These are phyloP conservation scores for Deroplatys truncata DNA, from an alignment of 2,888 invertebrate genomes.

Conservation along the genomic window DNA sequence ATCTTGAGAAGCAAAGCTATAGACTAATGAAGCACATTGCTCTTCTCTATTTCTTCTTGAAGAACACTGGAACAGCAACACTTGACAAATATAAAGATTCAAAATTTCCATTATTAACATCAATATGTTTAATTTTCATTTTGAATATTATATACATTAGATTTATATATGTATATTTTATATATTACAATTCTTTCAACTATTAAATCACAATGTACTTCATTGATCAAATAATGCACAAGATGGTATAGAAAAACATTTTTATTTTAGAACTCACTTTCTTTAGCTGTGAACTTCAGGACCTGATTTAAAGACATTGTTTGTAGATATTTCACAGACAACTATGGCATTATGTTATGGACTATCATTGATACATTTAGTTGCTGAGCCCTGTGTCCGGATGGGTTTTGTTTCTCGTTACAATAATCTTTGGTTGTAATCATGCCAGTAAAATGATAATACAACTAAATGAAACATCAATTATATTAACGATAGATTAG, in stretches of 20 bases:
- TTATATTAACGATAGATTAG: slow-evolving; percentile 22
- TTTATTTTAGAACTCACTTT: not conserved
- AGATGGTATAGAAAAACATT: not conserved
- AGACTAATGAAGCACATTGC: not conserved
- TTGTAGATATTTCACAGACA: slow-evolving; percentile 17
- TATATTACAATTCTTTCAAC: slow-evolving; percentile 1
- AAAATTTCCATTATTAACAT: slow-evolving; percentile 8
- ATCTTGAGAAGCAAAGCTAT: not conserved
- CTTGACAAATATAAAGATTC: slow-evolving; percentile 10
- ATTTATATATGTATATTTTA: slow-evolving; percentile 3
- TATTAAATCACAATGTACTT: not conserved
- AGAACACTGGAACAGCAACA: slow-evolving; percentile 7
- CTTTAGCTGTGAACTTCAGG: not conserved
- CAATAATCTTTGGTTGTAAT: slow-evolving; percentile 29
- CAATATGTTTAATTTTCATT: not conserved
- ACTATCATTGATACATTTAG: slow-evolving; percentile 7
- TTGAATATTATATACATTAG: slow-evolving; percentile 4
- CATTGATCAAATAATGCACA: not conserved
- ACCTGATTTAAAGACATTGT: not conserved
- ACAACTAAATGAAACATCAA: slow-evolving; percentile 24
- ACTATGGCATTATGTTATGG: slow-evolving; percentile 12
- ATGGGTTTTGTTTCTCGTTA: slow-evolving; percentile 17
- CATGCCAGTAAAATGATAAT: slow-evolving; percentile 20
- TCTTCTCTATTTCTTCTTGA: not conserved
- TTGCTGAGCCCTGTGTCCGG: slow-evolving; percentile 24